Evolutionary conservation across 2,888 invertebrate species (phyloP).

Genomic region (Coelogynopora nodosa): DNA sequence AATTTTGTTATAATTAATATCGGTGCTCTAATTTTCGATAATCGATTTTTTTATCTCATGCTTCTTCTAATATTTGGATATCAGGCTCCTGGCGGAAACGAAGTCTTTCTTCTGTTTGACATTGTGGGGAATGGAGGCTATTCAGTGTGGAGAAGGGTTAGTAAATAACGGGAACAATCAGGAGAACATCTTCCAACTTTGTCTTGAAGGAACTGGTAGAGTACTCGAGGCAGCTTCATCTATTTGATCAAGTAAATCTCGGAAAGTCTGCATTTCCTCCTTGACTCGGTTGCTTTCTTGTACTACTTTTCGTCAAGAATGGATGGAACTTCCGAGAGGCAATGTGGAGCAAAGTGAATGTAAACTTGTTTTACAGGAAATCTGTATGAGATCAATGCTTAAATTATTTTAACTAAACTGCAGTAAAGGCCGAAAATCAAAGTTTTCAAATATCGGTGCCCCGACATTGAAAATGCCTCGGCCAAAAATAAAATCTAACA

Average conservation of each 20-base stretch:
- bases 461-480: no score
- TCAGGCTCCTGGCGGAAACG: neutral
- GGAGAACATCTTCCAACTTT: neutral
- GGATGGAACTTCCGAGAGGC: neutral
- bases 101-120: constrained; percentile 6
- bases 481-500: no score
- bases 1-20: no score
- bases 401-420: no score
- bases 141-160: neutral
- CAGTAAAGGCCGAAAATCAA: no score
- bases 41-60: no score
- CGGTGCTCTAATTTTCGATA: no score
- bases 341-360: no score
- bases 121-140: neutral
- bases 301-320: neutral
- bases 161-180: neutral
- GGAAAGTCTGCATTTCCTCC: neutral
- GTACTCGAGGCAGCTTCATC: neutral
- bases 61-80: neutral
- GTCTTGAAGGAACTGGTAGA: neutral
- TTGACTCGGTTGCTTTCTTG: no score
- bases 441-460: no score
- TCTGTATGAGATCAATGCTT: no score
- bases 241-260: neutral
- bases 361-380: no score